A percentile compares a stretch with the other conserved stretches of the same genome.
phyloP scores from a whole-genome alignment of 2,888 invertebrate genomes.

The Harpalus rufipes region DNA sequence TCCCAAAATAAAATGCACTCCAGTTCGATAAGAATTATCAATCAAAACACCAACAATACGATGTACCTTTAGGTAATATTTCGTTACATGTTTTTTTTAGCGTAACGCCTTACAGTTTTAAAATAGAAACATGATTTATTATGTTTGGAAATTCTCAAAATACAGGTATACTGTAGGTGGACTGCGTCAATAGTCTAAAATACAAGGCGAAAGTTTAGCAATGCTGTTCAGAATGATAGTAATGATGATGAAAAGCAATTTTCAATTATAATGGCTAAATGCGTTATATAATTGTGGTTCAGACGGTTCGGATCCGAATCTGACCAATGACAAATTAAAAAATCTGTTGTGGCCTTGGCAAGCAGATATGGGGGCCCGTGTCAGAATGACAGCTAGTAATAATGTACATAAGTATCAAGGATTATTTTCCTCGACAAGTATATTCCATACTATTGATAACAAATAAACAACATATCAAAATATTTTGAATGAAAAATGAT shows the following conservation, averaged over 20 bases:
- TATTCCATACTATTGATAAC: too few relatives aligned
- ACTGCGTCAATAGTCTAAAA: background rate
- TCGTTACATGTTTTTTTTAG: background rate
- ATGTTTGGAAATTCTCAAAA: slow-evolving; percentile 11
- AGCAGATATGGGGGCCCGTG: too few relatives aligned
- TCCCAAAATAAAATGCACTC: background rate
- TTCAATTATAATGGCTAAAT: too few relatives aligned
- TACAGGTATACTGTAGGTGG: background rate
- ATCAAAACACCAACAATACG: background rate
- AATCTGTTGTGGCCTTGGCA: too few relatives aligned
- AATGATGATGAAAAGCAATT: background rate
- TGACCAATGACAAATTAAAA: too few relatives aligned
- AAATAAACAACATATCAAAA: too few relatives aligned
- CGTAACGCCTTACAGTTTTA: background rate
- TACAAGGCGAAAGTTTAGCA: background rate
- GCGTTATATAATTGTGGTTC: too few relatives aligned
- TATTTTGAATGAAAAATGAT: too few relatives aligned
- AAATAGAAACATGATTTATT: slow-evolving; percentile 17
- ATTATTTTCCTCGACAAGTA: too few relatives aligned
- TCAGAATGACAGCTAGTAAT: too few relatives aligned
- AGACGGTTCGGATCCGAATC: too few relatives aligned
- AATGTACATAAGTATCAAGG: too few relatives aligned
- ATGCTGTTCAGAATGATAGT: background rate
- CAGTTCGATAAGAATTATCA: background rate
- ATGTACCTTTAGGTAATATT: background rate